phyloP scores from a whole-genome alignment of 2,797 vertebrate species.

The Typhlichthys subterraneus region DNA sequence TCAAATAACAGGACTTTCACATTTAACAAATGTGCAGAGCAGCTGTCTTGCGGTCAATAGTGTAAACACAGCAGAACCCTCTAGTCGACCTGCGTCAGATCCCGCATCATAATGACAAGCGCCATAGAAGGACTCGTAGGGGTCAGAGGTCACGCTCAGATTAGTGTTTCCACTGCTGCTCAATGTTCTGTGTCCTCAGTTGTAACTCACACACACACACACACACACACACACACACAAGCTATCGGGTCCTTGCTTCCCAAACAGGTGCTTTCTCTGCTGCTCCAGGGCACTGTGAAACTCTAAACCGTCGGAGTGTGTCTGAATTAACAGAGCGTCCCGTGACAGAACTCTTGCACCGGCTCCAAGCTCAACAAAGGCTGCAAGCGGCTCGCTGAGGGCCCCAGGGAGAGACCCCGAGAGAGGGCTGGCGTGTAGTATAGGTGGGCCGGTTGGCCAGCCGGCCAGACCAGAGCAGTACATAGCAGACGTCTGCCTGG shows the following conservation, averaged over 20 bases:
- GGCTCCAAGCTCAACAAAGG: slow-evolving; percentile 4
- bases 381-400: not conserved
- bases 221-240: slow-evolving; percentile 39
- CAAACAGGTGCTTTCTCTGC: slow-evolving; percentile 64
- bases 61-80: too few species aligned
- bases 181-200: slow-evolving; percentile 56
- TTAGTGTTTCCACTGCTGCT: slow-evolving; percentile 63
- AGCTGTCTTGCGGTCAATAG: too few species aligned
- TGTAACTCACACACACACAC: slow-evolving; percentile 32
- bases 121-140: slow-evolving; percentile 30
- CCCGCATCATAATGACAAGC: slow-evolving; percentile 45
- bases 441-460: not conserved
- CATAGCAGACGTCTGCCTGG: slow-evolving; percentile 23
- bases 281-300: slow-evolving; percentile 60
- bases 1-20: not conserved
- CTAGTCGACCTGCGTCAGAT: too few species aligned
- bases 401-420: slow-evolving; percentile 7
- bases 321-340: slow-evolving; percentile 49
- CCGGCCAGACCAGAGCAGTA: slow-evolving; percentile 25
- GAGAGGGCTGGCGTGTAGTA: slow-evolving; percentile 15
- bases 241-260: slow-evolving; percentile 13
- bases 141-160: slow-evolving; percentile 58
- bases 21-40: too few species aligned
- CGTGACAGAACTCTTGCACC: slow-evolving; percentile 7
- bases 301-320: slow-evolving; percentile 64